phyloP scores from a whole-genome alignment of 2,888 invertebrate genomes.

The Hanleya hanleyi region DNA sequence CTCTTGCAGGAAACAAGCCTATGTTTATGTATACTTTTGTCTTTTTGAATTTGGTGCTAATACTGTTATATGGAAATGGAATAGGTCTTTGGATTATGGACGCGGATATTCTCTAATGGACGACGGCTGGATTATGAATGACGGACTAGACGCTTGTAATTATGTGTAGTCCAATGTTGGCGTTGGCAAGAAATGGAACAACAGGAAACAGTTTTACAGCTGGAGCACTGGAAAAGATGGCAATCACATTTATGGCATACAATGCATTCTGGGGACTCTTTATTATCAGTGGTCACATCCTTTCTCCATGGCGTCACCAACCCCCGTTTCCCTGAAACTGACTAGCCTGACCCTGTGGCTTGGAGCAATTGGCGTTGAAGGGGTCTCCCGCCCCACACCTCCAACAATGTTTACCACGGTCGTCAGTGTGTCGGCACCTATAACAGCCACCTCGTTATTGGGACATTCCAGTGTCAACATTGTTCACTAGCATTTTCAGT shows the following conservation, averaged over 20 bases:
- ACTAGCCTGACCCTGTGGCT: neutral
- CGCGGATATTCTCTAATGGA: no score
- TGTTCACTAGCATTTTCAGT: neutral
- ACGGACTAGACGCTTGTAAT: no score
- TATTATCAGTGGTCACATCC: neutral
- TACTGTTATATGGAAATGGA: no score
- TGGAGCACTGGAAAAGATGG: neutral
- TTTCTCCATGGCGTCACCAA: neutral
- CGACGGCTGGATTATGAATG: no score
- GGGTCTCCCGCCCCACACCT: neutral
- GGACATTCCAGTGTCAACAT: neutral
- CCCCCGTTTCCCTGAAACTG: neutral
- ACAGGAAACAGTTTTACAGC: neutral
- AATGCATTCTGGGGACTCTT: neutral
- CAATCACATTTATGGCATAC: neutral
- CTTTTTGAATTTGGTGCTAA: no score
- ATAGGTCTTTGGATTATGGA: no score
- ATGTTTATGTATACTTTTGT: no score
- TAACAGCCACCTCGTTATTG: neutral
- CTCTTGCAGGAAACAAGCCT: no score
- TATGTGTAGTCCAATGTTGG: neutral
- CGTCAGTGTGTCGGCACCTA: neutral
- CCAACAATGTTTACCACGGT: neutral
- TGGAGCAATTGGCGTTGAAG: neutral
- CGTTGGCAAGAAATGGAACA: neutral